Evolutionary conservation across 1,140 invertebrate species (phyloP), one percentile per base, ranked within the genome.

Genomic region (Metaphire vulgaris): DNA sequence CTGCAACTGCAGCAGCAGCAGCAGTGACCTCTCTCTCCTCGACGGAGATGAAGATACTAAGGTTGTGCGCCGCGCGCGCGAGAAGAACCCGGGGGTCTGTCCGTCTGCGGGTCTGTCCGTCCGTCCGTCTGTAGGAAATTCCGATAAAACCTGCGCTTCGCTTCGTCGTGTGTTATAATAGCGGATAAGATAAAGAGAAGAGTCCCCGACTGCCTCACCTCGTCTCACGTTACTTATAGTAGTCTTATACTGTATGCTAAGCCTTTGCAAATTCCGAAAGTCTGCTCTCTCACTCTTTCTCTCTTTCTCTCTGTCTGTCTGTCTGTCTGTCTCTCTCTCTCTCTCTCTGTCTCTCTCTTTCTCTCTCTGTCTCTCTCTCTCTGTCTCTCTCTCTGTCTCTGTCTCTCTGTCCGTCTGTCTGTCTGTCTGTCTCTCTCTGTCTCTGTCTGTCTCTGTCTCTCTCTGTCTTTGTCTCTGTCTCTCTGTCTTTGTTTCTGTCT

Each of bases 351-450:
- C 33, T 33, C 0, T 71, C 26, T 69, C 26, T 71, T 34, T 76
- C 69, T 71, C 1, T 69, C 66, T 71, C 28, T 74, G 31, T 64
- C 26, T 71, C 74, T 68, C 32, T 28, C 71, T 74, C 30, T 74
- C 33, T 56, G 28, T 71, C 33, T 76, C 15, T 69, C 28, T 69
- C 16, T 70, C 30, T 65, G 1, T 29, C 21, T 65, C 68, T 26
- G 30, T 12, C n/a, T 67, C 41, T 6, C 33, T 32, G 28, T 33
- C 68, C 29, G 14, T 16, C 33, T 70, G n/a, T 31, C 26, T 33
- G 21, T 67, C 68, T 34, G 33, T 33, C 33, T 34, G 29, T 34
- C 33, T 21, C 64, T 33, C 65, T 32, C 32, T 30, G 16, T 66
- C 29, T 30, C 33, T 32, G n/a, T 31, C 33, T n/a, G n/a, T 16